A percentile compares a stretch with the other conserved stretches of the same genome.
phyloP scores from a whole-genome alignment of 2,888 invertebrate species.

The Agonopterix arenella region DNA sequence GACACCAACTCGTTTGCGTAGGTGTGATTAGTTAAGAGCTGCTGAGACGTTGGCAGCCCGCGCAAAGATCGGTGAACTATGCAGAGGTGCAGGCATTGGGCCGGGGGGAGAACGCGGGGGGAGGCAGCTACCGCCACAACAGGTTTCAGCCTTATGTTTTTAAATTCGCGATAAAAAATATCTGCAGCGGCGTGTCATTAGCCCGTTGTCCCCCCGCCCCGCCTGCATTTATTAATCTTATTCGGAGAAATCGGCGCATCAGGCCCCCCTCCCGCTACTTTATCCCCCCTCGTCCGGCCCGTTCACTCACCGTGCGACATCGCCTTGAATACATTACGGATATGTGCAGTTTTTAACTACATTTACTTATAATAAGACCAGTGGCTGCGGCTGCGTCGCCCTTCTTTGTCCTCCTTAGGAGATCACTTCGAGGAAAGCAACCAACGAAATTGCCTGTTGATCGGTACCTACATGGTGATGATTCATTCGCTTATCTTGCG shows the following conservation, averaged over 20 bases:
- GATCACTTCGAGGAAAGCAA: too few relatives aligned
- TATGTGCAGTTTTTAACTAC: neutral
- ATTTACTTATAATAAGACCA: too few relatives aligned
- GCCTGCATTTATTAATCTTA: conserved; percentile 21
- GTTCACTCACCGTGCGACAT: conserved; percentile 12
- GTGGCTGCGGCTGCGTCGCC: too few relatives aligned
- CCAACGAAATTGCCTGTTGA: too few relatives aligned
- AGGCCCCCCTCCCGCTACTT: conserved; percentile 1
- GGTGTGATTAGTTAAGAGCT: conserved; percentile 1
- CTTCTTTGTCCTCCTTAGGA: too few relatives aligned
- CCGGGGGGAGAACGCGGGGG: conserved; percentile 1
- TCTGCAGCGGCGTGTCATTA: conserved; percentile 22
- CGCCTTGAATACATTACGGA: conserved; percentile 2
- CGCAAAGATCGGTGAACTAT: conserved; percentile 5
- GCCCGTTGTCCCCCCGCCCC: conserved; percentile 12
- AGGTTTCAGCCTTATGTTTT: conserved; percentile 14
- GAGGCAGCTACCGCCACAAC: conserved; percentile 7
- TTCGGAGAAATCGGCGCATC: conserved; percentile 21
- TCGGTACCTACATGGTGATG: too few relatives aligned
- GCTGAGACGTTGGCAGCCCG: neutral
- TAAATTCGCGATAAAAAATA: conserved; percentile 21
- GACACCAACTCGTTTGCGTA: neutral
- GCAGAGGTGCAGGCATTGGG: conserved; percentile 3
- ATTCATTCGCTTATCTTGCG: too few relatives aligned
- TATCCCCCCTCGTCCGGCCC: neutral